phyloP scores from a whole-genome alignment of 2,797 vertebrate genomes.

The Hapalemur alaotrensis region DNA sequence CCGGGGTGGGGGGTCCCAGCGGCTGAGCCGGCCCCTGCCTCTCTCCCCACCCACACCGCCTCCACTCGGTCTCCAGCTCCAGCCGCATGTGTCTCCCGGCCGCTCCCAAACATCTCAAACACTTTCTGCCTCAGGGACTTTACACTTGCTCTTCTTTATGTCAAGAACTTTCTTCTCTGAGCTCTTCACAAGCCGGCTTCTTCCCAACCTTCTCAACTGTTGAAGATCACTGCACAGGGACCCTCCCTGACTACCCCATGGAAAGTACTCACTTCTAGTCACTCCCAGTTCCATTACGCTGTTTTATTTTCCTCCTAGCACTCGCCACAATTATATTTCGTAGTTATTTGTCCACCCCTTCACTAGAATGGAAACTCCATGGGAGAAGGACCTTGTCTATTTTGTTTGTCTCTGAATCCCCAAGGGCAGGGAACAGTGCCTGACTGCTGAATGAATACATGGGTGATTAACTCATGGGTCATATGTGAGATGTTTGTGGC shows the following conservation, averaged over 20 bases:
- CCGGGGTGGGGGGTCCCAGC: too few species aligned
- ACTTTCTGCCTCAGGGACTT: too few species aligned
- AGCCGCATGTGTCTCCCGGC: too few species aligned
- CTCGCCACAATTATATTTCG: background rate
- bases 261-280: too few species aligned
- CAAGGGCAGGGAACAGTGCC: background rate
- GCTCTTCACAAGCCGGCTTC: background rate
- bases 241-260: background rate
- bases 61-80: background rate
- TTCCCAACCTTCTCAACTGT: background rate
- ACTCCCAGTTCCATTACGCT: background rate
- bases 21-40: background rate
- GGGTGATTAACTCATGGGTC: background rate
- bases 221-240: background rate
- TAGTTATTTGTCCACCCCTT: background rate
- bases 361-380: background rate
- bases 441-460: background rate
- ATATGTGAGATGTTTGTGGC: background rate
- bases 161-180: background rate
- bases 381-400: background rate
- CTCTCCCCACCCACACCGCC: background rate
- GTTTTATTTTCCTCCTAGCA: background rate
- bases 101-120: background rate
- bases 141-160: background rate
- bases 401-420: background rate